Conservation (phyloP, 2,113 vertebrate genomes). For the Myotis brandtii region DNA sequence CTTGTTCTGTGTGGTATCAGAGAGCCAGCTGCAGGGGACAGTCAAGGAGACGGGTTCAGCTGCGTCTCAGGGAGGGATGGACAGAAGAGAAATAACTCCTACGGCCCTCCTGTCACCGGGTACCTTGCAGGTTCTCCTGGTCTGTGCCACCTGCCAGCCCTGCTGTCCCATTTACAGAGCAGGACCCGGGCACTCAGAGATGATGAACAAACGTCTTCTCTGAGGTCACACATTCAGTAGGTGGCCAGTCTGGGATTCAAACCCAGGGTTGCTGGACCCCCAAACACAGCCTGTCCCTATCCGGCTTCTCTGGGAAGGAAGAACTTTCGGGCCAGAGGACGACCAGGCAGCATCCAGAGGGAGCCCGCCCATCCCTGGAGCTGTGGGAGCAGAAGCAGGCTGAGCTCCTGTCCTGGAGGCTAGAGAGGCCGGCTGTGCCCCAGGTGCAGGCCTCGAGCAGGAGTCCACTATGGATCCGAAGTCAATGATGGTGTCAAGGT, state of each 20-base stretch:
- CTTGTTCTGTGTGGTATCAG: not conserved
- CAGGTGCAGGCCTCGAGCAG: not conserved
- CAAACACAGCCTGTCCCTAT: not conserved
- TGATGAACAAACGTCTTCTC: not conserved
- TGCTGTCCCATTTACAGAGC: not conserved
- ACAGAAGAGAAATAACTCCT: not conserved
- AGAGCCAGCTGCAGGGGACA: not conserved
- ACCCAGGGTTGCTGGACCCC: not conserved
- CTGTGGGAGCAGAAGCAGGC: not conserved
- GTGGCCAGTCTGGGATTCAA: not conserved
- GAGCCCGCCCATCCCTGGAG: not conserved
- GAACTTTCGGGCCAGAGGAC: not conserved
- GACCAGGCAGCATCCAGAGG: not conserved
- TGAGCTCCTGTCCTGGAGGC: not conserved
- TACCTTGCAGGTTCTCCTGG: no score
- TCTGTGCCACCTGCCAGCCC: not conserved
- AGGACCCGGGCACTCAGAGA: not conserved
- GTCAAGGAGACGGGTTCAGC: not conserved
- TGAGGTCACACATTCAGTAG: not conserved
- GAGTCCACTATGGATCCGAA: not conserved
- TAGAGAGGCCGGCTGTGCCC: not conserved
- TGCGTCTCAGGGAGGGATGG: fast-evolving
- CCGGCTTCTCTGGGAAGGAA: not conserved
- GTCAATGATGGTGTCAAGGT: not conserved
- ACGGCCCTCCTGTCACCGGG: fast-evolving